A percentile compares a stretch with the other conserved stretches of the same genome.
These are phyloP conservation scores for Tautogolabrus adspersus DNA, from an alignment of 2,113 vertebrate genomes.

Conservation along the genomic window DNA sequence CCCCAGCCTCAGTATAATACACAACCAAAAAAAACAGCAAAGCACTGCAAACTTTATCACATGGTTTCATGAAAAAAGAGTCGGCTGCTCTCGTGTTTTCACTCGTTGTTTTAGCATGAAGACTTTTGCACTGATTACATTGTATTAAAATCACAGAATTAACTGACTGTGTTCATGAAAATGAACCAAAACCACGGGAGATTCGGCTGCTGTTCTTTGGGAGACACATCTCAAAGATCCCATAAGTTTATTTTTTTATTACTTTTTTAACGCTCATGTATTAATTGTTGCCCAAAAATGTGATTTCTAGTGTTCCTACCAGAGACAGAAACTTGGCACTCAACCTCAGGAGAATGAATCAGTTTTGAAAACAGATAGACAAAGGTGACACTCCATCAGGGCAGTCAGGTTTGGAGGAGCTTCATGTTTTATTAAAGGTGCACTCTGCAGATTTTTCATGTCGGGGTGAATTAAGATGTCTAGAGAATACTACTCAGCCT, in stretches of 20 bases:
- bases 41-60: slow-evolving; percentile 4
- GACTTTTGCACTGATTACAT: neutral
- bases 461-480: neutral
- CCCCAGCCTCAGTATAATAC: slow-evolving; percentile 63
- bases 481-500: neutral
- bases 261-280: too few relatives aligned
- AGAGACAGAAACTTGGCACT: neutral
- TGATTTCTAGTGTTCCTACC: neutral
- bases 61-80: neutral
- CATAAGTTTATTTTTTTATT: too few relatives aligned
- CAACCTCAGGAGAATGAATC: neutral
- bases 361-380: neutral
- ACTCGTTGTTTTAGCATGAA: rapidly evolving
- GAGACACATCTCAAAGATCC: too few relatives aligned
- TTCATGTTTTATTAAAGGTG: slow-evolving; percentile 23
- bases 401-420: neutral
- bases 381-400: neutral
- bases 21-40: slow-evolving; percentile 53
- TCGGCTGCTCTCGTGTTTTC: neutral
- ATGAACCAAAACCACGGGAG: too few relatives aligned
- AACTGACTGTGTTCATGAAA: neutral
- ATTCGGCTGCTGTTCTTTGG: too few relatives aligned
- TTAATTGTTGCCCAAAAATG: neutral
- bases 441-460: neutral
- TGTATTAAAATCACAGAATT: neutral